phyloP scores from a whole-genome alignment of 2,888 invertebrate species.

The Cryptocephalus primarius region DNA sequence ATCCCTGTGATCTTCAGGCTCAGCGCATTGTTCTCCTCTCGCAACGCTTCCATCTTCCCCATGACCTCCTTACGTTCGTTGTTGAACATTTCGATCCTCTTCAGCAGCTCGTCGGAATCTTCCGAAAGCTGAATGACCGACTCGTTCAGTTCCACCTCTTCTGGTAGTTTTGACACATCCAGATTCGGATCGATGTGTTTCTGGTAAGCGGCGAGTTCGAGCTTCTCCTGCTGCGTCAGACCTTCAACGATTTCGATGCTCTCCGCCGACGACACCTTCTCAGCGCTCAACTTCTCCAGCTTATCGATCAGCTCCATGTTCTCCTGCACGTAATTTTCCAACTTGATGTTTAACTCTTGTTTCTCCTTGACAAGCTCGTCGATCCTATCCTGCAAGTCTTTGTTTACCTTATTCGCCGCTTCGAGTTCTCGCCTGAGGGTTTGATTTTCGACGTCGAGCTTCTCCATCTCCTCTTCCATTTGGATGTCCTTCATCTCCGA shows the following conservation, averaged over 20 bases:
- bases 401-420: conserved; percentile 42
- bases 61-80: conserved; percentile 59
- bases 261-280: conserved; percentile 64
- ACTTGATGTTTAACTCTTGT: conserved; percentile 46
- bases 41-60: conserved; percentile 55
- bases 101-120: conserved; percentile 53
- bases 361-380: conserved; percentile 49
- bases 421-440: conserved; percentile 42
- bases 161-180: neutral
- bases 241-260: conserved; percentile 66
- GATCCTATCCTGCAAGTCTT: conserved; percentile 44
- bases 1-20: conserved; percentile 39
- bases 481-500: conserved; percentile 70
- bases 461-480: conserved; percentile 63
- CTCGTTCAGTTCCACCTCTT: conserved; percentile 38
- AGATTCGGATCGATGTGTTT: conserved; percentile 35
- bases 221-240: conserved; percentile 57
- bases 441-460: conserved; percentile 41
- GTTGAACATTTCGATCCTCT: conserved; percentile 57
- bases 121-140: conserved; percentile 48
- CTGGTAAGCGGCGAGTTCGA: conserved; percentile 58
- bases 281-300: conserved; percentile 58
- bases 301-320: conserved; percentile 65
- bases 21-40: conserved; percentile 42
- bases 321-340: conserved; percentile 58